Evolutionary conservation across 2,797 vertebrate genomes (phyloP), one percentile per base, ranked within the genome.

Genomic region (Tenualosa thibaudeaui): DNA sequence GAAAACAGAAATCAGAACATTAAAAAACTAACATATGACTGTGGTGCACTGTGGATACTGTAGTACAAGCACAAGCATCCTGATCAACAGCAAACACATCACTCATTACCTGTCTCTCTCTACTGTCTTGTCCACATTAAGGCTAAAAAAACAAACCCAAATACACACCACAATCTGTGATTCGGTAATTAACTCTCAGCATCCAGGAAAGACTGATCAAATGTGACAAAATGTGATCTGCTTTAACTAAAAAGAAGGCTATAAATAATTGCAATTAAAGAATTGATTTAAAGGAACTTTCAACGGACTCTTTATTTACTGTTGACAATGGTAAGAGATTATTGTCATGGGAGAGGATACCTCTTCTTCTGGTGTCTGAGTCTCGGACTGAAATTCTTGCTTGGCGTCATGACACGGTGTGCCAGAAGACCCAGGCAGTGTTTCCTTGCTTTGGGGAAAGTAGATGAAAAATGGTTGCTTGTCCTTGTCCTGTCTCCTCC

Each of bases 391-490:
- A 19, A 5, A 46, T 78, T 78, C 71, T 78, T 78, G 40, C 22
- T 86, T 56, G 13, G 50, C 40, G 50, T 43, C 75, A 24, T 37
- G 17, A 6, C 54, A 54, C 78, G 81, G 85, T 19, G 51, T 60
- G 58, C 88, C 84, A 81, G 81, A 53, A 85, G 85, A 46, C 13
- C 81, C 81, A 12, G 83, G 75, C 40, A 71, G 84, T 83, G 81
- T 60, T 60, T 8, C 81, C 60, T 83, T 83, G 83, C 13, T 78
- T 89, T 98, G 97, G 24, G 97, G 96, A 82, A 99, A 99, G 87
- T 99, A 98, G 91, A 99, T 98, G 93, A 99, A 99, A 89, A 97
- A 98, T 0, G 98, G 97, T 88, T 98, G 98, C 87, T 95, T 97
- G 31, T 92, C 91, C 37, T 94, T 95, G 10, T 91, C 94, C 81